Conservation (phyloP, 2,888 invertebrate species). For the Drosophila atripex region DNA sequence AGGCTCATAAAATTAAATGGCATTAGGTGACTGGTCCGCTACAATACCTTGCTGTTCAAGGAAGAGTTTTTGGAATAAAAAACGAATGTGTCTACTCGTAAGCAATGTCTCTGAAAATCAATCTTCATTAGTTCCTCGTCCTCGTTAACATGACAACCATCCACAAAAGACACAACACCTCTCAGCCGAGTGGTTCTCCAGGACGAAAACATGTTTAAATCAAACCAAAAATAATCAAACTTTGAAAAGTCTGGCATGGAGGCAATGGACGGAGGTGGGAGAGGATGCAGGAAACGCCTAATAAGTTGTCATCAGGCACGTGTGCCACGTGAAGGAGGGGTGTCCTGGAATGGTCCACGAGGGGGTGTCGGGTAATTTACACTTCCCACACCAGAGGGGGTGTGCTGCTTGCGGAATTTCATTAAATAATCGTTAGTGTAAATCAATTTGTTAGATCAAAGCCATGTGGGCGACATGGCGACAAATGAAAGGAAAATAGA, state of each 20-base stretch:
- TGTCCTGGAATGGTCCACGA: slow-evolving; percentile 33
- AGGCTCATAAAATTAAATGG: neutral
- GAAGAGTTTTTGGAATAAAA: neutral
- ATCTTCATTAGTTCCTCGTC: slow-evolving; percentile 20
- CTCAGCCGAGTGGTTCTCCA: slow-evolving; percentile 1
- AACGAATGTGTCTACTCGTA: neutral
- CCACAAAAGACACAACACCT: slow-evolving; percentile 39
- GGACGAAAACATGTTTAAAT: slow-evolving; percentile 42
- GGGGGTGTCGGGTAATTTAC: slow-evolving; percentile 70
- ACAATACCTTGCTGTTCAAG: neutral
- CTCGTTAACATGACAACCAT: slow-evolving; percentile 31
- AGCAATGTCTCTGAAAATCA: neutral
- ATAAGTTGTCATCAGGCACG: slow-evolving; percentile 62
- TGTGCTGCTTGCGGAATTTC: slow-evolving; percentile 67
- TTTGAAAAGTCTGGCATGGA: slow-evolving; percentile 9
- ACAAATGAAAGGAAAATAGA: slow-evolving; percentile 74
- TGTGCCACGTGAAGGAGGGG: slow-evolving; percentile 48
- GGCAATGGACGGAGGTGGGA: slow-evolving; percentile 9
- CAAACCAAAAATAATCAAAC: slow-evolving; percentile 38
- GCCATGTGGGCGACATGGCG: slow-evolving; percentile 69
- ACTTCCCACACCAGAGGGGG: slow-evolving; percentile 57
- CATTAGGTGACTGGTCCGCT: slow-evolving; percentile 6
- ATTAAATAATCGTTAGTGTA: slow-evolving; percentile 79
- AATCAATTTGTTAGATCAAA: slow-evolving; percentile 76
- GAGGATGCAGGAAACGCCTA: slow-evolving; percentile 37